phyloP scores from a whole-genome alignment of 2,113 vertebrate genomes.

The Glaucidium brasilianum region DNA sequence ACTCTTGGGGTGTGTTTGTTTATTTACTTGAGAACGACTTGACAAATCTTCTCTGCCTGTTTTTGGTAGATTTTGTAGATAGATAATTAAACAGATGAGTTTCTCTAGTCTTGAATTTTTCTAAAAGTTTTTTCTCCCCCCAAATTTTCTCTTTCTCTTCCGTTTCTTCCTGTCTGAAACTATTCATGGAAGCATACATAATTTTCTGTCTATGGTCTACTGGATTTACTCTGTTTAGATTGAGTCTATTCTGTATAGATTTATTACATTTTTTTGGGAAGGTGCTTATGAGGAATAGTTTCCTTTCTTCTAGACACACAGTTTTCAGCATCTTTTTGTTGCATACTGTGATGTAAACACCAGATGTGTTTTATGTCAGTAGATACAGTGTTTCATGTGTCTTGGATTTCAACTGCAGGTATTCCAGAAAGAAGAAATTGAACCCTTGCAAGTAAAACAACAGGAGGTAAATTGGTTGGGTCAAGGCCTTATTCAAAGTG shows the following conservation, averaged over 20 bases:
- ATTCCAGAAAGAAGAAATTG: conserved; percentile 95
- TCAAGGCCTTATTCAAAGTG: conserved; percentile 94
- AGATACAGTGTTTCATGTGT: neutral
- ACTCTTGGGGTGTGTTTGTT: neutral
- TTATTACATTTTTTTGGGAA: neutral
- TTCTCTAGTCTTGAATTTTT: neutral
- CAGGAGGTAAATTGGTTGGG: conserved; percentile 91
- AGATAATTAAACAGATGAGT: neutral
- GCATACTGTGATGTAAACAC: neutral
- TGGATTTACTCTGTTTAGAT: neutral
- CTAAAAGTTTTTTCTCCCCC: neutral
- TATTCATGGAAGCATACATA: neutral
- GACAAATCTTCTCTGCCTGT: neutral
- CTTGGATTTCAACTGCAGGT: conserved; percentile 72
- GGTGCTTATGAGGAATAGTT: neutral
- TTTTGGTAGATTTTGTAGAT: neutral
- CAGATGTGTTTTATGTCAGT: neutral
- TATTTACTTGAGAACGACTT: neutral
- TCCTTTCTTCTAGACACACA: neutral
- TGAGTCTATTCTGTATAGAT: neutral
- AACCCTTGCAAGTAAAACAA: conserved; percentile 87
- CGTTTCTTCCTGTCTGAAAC: neutral
- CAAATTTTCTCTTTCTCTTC: neutral
- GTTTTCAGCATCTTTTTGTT: neutral
- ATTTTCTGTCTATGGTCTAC: neutral